Evolutionary conservation across 2,888 invertebrate species (phyloP).

Genomic region (Orthosia gracilis): DNA sequence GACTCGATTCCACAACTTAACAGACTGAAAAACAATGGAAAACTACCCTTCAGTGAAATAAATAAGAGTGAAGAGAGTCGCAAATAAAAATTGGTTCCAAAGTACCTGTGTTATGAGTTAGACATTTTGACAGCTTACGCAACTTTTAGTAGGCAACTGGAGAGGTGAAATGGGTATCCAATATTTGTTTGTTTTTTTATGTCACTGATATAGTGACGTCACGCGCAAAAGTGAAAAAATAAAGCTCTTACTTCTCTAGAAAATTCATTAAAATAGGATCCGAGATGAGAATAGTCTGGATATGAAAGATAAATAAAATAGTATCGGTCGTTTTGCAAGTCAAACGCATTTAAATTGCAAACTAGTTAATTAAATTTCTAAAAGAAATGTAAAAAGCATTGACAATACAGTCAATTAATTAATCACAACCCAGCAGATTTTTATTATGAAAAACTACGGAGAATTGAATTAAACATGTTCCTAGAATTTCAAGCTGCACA

Average conservation of each 20-base stretch:
- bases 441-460: background rate
- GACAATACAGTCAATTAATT: background rate
- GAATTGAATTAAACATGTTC: background rate
- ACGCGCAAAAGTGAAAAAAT: constrained; percentile 2
- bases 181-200: constrained; percentile 69
- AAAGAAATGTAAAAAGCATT: background rate
- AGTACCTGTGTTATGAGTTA: constrained; percentile 82
- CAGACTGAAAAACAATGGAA: constrained; percentile 43
- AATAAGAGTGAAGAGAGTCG: constrained; percentile 36
- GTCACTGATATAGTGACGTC: constrained; percentile 44
- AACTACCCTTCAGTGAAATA: constrained; percentile 43
- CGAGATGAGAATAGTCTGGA: constrained; percentile 10
- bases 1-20: constrained; percentile 65
- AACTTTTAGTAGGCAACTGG: constrained; percentile 79
- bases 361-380: constrained; percentile 8
- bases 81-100: constrained; percentile 55
- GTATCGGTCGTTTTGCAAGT: constrained; percentile 10
- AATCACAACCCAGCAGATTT: background rate
- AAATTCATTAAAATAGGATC: constrained; percentile 44
- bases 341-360: constrained; percentile 22
- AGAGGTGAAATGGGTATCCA: constrained; percentile 76
- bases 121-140: constrained; percentile 84
- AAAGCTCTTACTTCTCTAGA: background rate
- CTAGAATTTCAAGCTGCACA: background rate
- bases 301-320: constrained; percentile 33